These are phyloP conservation scores for Epizoanthus rinbou DNA, from an alignment of 92 coral and sea anemone genomes.

Conservation along the genomic window DNA sequence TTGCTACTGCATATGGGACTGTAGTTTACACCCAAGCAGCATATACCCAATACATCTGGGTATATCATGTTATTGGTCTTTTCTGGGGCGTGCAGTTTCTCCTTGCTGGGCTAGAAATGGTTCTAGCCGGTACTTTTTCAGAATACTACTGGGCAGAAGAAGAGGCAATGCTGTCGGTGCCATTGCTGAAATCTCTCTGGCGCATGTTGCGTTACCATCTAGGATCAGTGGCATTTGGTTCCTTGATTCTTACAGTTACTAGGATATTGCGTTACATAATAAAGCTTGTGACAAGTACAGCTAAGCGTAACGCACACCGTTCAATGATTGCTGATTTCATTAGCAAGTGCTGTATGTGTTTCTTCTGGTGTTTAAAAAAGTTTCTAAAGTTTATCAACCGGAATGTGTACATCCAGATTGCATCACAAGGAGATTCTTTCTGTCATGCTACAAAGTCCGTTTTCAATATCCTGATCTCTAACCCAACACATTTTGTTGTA, in stretches of 20 bases:
- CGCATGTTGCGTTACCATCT: conserved; percentile 51
- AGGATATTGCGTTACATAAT: conserved; percentile 39
- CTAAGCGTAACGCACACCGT: conserved; percentile 37
- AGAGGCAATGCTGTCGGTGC: conserved; percentile 47
- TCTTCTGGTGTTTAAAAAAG: conserved; percentile 46
- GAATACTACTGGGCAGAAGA: conserved; percentile 40
- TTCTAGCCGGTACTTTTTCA: conserved; percentile 46
- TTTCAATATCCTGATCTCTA: conserved; percentile 21
- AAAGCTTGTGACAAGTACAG: conserved; percentile 36
- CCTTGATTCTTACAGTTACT: conserved; percentile 38
- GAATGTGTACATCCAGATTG: conserved; percentile 50
- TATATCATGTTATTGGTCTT: conserved; percentile 43
- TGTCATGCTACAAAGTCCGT: conserved; percentile 38
- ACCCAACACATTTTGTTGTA: conserved; percentile 47
- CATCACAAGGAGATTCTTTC: conserved; percentile 47
- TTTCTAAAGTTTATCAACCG: conserved; percentile 47
- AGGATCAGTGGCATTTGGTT: conserved; percentile 44
- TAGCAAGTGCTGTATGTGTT: conserved; percentile 39
- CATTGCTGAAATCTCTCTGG: conserved; percentile 50
- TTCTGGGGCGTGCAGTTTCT: conserved; percentile 54
- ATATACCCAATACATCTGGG: conserved; percentile 44
- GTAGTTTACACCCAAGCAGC: conserved; percentile 34
- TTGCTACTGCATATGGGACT: conserved; percentile 39
- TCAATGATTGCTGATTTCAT: conserved; percentile 47
- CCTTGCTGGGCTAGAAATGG: conserved; percentile 47